Percentiles rank a stretch among this genome's conserved stretches.
phyloP scores from a whole-genome alignment of 2,113 vertebrate species.

The cattle (Bos taurus) region ARS-UCD2.0 NC_037354.1:9457501-9458000 shows the following conservation, averaged over 20 bases:
- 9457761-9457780: not conserved
- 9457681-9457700: not conserved
- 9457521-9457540: not conserved
- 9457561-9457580: not conserved
- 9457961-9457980: accelerated
- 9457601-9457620: not conserved
- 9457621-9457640: not conserved
- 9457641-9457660: not conserved
- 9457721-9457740: not conserved
- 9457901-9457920: not conserved
- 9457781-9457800: not conserved
- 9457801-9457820: not conserved
- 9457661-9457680: not conserved
- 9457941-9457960: accelerated
- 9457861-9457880: not conserved
- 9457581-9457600: not conserved
- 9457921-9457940: not conserved
- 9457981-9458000: not conserved
- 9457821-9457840: not conserved
- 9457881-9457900: not conserved
- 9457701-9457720: not conserved
- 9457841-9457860: accelerated
- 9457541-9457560: not conserved
- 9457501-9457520: not conserved
- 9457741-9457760: not conserved